Percentiles rank a stretch among this genome's conserved stretches.
Evolutionary conservation across 2,113 vertebrate genomes (phyloP).

Genomic region (Cyanoliseus patagonus): DNA sequence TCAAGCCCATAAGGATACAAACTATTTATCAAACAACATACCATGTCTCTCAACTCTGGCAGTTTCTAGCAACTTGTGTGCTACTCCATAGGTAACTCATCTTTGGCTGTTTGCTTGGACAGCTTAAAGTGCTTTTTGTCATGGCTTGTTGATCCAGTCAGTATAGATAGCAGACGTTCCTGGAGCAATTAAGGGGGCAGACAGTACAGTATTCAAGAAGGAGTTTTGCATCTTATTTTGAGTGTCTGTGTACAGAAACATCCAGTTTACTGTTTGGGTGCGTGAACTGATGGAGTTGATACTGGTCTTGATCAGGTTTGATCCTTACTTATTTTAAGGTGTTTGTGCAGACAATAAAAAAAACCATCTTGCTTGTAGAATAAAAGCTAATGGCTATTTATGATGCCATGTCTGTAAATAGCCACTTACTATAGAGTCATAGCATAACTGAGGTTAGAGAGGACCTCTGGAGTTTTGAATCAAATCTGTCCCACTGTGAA

Average conservation of each 20-base stretch:
- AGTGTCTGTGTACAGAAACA: background rate
- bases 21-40: background rate
- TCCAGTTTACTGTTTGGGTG: background rate
- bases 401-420: background rate
- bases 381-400: background rate
- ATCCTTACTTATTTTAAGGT: background rate
- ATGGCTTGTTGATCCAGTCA: background rate
- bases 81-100: background rate
- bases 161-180: background rate
- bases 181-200: background rate
- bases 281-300: background rate
- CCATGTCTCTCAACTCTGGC: background rate
- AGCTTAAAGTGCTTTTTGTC: background rate
- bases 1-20: background rate
- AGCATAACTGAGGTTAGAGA: background rate
- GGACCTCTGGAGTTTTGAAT: background rate
- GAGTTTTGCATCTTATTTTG: background rate
- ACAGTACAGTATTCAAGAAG: background rate
- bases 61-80: background rate
- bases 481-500: background rate
- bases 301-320: background rate
- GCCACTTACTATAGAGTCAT: background rate
- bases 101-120: background rate
- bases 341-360: background rate
- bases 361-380: background rate